Base-by-base conservation (phyloP, 1,140 invertebrate genomes). In the Drosophila athabasca region DNA sequence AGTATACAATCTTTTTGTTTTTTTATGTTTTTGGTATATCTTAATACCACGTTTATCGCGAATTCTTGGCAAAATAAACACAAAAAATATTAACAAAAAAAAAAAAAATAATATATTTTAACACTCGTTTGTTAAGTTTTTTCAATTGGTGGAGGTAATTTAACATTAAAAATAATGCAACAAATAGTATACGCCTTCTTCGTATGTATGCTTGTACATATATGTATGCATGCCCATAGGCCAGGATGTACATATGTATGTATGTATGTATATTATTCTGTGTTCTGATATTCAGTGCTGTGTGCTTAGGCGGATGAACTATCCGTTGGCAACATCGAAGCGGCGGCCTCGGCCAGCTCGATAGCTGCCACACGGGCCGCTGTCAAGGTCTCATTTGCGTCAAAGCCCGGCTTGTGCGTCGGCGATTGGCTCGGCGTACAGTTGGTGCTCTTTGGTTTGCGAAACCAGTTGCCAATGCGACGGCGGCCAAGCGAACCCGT, bases 371-470 rank as follows among this genome's bases (percentile, higher is more conserved):
- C 83, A 46, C 83, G 75, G 49, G 83, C 83, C 19, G 80, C 83
- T 15, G 83, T 87, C 6, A 87, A 65, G 1, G 83, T 87, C 0
- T 65, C 72, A 45, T 87, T 79, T 6, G 83, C 83, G 62, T 87
- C 83, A 29, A 88, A 88, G 64, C 58, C 50, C 31, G 90, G 65
- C 62, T 92, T 91, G 51, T 92, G 91, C 11, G 90, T 92, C 3
- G 91, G 91, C n/a, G 91, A 92, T 39, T 92, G 91, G 58, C 90
- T 92, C 0, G 91, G 91, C 6, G 91, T 92, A 41, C 89, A 88
- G 35, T 90, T 90, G 46, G 81, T 79, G 62, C 90, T 92, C 58
- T 92, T 92, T 26, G 91, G 81, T 26, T 92, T 92, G 15, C 91
- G 87, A 52, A 92, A 91, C 91, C 91, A 92, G 59, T 90, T 91